Evolutionary conservation across 2,797 vertebrate genomes (phyloP).

Genomic region (Onychomys torridus): DNA sequence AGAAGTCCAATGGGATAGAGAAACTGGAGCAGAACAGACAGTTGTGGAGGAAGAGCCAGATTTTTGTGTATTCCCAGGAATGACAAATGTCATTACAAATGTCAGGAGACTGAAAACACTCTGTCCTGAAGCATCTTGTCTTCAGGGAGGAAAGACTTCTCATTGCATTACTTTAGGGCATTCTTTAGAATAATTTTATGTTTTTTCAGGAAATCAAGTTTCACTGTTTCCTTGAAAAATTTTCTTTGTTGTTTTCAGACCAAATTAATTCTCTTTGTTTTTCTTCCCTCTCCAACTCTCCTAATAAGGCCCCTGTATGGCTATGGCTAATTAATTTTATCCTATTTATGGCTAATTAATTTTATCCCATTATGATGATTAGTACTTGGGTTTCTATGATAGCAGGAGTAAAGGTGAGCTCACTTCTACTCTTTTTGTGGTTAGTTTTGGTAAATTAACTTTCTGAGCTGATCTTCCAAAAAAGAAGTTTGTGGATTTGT

Average conservation of each 20-base stretch:
- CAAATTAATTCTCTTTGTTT: neutral
- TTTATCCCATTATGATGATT: neutral
- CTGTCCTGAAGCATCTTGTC: conserved; percentile 6
- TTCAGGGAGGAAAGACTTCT: neutral
- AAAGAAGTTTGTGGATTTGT: neutral
- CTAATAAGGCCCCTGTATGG: neutral
- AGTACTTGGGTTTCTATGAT: neutral
- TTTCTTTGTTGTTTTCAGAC: neutral
- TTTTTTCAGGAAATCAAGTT: neutral
- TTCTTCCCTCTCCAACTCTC: neutral
- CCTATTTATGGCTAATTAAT: neutral
- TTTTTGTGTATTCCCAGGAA: neutral
- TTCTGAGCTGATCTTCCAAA: neutral
- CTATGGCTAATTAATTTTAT: too few relatives aligned
- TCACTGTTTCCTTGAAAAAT: neutral
- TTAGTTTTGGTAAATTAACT: neutral
- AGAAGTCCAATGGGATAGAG: neutral
- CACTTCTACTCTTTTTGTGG: neutral
- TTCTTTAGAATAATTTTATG: conserved; percentile 34
- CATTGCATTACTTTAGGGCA: neutral
- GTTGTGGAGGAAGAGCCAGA: neutral
- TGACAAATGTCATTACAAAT: neutral
- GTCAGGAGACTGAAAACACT: neutral
- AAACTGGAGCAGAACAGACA: neutral
- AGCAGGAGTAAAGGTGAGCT: neutral